These are phyloP conservation scores for Brachionus rubens DNA, from an alignment of 1,140 invertebrate genomes.

Conservation along the genomic window DNA sequence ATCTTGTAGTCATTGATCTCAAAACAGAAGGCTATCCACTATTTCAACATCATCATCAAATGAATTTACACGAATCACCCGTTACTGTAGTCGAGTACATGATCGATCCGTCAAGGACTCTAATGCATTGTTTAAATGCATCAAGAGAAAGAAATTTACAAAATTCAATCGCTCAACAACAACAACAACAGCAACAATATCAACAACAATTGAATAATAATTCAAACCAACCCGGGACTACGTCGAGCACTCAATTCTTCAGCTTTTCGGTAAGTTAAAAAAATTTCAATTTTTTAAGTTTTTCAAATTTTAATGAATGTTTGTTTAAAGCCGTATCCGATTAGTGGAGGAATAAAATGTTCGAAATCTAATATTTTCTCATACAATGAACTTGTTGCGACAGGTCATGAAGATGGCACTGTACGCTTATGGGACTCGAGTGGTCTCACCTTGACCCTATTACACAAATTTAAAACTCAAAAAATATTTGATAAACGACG, in stretches of 20 bases:
- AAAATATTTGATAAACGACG: slow-evolving; percentile 45
- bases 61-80: slow-evolving; percentile 96
- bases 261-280: not conserved
- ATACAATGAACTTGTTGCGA: slow-evolving; percentile 35
- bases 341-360: slow-evolving; percentile 31
- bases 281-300: no score
- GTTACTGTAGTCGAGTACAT: slow-evolving; percentile 66
- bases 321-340: slow-evolving; percentile 45
- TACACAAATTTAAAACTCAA: slow-evolving; percentile 42
- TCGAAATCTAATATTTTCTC: slow-evolving; percentile 23
- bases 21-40: slow-evolving; percentile 89
- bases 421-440: slow-evolving; percentile 28
- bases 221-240: not conserved
- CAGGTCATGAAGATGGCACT: slow-evolving; percentile 38
- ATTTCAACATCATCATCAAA: slow-evolving; percentile 97
- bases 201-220: not conserved
- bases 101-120: not conserved
- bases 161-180: not conserved
- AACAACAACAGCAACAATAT: slow-evolving; percentile 15
- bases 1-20: slow-evolving; percentile 94
- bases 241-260: slow-evolving; percentile 34
- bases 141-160: not conserved
- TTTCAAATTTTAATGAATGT: no score
- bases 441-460: slow-evolving; percentile 6
- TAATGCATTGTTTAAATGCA: slow-evolving; percentile 12